A percentile compares a stretch with the other conserved stretches of the same genome.
These are phyloP conservation scores for Tokudaia muenninki DNA, from an alignment of 2,797 vertebrate species.

Conservation along the genomic window DNA sequence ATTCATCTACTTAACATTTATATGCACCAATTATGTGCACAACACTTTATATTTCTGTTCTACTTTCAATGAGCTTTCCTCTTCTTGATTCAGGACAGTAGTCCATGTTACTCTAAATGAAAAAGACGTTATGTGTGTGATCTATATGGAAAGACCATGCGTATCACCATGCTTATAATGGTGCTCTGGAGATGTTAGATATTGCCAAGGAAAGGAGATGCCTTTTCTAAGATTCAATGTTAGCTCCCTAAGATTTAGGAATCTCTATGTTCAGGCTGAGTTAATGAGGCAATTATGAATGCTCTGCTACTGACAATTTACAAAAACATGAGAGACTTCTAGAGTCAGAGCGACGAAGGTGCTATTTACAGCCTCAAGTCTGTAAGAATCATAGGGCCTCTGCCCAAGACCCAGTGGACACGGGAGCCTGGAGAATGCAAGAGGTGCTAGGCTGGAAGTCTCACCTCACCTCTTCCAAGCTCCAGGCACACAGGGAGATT, in stretches of 20 bases:
- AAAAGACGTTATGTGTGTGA: background rate
- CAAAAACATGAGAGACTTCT: conserved; percentile 45
- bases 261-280: background rate
- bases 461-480: background rate
- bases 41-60: conserved; percentile 6
- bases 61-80: conserved; percentile 34
- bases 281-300: conserved; percentile 51
- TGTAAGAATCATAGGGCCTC: background rate
- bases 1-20: conserved; percentile 32
- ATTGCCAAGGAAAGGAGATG: background rate
- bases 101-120: conserved; percentile 30
- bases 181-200: background rate
- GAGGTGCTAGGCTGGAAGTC: too few relatives aligned
- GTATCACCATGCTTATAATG: background rate
- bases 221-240: background rate
- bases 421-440: background rate
- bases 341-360: conserved; percentile 10
- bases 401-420: background rate
- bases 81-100: background rate
- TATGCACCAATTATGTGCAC: background rate
- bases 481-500: background rate
- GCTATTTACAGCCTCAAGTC: conserved; percentile 1
- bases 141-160: background rate
- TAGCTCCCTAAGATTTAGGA: conserved; percentile 16
- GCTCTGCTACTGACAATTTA: background rate